A percentile compares a stretch with the other conserved stretches of the same genome.
Evolutionary conservation across 2,888 invertebrate genomes (phyloP).

Genomic region (Nemoura dubitans): DNA sequence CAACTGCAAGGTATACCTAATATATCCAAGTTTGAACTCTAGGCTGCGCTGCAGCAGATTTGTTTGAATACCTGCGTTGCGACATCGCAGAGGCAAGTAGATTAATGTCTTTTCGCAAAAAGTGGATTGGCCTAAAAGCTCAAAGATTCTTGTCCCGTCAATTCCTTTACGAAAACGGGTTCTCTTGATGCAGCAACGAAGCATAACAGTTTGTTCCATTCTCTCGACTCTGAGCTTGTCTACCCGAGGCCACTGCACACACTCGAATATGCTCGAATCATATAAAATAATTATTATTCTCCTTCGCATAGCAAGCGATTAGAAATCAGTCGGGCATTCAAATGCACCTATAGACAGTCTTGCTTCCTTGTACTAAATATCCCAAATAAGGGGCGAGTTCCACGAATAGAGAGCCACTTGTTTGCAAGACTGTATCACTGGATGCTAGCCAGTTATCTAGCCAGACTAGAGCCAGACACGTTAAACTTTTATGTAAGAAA

Average conservation of each 20-base stretch:
- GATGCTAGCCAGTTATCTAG: slow-evolving; percentile 12
- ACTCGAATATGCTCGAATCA: neutral
- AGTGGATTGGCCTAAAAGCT: neutral
- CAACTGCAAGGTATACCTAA: neutral
- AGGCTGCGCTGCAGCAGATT: neutral
- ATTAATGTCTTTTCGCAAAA: neutral
- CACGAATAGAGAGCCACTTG: neutral
- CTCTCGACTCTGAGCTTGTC: neutral
- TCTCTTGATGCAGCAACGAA: neutral
- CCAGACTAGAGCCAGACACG: neutral
- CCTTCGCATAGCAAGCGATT: neutral
- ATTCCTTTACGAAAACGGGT: slow-evolving; percentile 7
- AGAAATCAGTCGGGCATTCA: neutral
- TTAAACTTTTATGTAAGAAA: neutral
- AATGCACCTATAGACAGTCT: neutral
- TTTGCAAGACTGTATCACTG: neutral
- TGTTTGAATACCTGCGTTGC: neutral
- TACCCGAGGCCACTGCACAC: neutral
- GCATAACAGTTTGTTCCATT: neutral
- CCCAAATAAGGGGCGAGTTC: slow-evolving; percentile 5
- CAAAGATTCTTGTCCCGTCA: neutral
- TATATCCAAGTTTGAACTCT: neutral
- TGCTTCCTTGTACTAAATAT: neutral
- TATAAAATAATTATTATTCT: slow-evolving; percentile 9
- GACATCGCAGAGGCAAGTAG: neutral